Evolutionary conservation across 1,140 invertebrate species (phyloP).

Genomic region (Procambarus clarkii): DNA sequence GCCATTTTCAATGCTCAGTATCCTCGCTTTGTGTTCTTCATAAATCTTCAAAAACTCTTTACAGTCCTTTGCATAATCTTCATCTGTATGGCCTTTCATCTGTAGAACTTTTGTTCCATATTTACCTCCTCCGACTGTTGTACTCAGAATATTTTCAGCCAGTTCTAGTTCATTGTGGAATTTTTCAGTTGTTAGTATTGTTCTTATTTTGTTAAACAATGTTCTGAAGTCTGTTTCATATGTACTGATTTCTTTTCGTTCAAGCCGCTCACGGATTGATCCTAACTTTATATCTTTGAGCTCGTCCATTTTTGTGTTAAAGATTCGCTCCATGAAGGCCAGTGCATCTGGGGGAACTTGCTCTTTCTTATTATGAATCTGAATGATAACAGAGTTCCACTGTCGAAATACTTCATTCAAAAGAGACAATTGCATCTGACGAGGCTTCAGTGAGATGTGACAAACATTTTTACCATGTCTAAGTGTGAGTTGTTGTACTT

Average conservation of each 20-base stretch:
- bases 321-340: constrained; percentile 39
- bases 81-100: constrained; percentile 60
- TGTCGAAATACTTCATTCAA: constrained; percentile 59
- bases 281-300: too few relatives aligned
- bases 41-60: constrained; percentile 33
- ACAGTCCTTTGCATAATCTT: constrained; percentile 48
- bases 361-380: constrained; percentile 49
- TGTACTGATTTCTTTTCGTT: constrained; percentile 18
- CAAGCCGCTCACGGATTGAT: constrained; percentile 12
- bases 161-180: constrained; percentile 52
- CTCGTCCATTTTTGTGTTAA: not conserved
- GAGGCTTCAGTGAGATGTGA: constrained; percentile 25
- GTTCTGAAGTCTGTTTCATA: constrained; percentile 44
- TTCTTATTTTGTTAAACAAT: constrained; percentile 43
- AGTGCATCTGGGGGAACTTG: constrained; percentile 20
- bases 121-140: constrained; percentile 56
- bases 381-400: constrained; percentile 65
- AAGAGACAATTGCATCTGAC: not conserved
- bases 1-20: constrained; percentile 9
- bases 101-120: constrained; percentile 54
- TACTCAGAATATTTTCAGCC: constrained; percentile 62
- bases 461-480: not conserved
- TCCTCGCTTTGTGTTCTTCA: not conserved
- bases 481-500: not conserved
- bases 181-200: constrained; percentile 34